A percentile compares a stretch with the other conserved stretches of the same genome.
These are phyloP conservation scores for Stomatorhinus ivindoensis DNA, from an alignment of 2,113 vertebrate species.

Conservation along the genomic window DNA sequence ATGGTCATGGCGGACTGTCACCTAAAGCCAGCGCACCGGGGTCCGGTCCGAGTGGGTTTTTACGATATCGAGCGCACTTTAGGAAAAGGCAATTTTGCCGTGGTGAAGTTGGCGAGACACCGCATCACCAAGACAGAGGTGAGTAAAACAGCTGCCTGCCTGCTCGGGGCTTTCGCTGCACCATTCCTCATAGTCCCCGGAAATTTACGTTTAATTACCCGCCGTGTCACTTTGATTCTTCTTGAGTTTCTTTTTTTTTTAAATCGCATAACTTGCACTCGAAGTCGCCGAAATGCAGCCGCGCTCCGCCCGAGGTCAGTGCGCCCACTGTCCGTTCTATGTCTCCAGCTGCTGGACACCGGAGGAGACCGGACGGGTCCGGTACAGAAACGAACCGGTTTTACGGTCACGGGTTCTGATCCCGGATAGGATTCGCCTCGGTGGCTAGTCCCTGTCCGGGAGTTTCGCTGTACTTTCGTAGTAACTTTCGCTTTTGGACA, in stretches of 20 bases:
- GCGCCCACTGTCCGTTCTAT: background rate
- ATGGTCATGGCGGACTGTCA: constrained; percentile 73
- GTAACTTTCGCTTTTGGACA: background rate
- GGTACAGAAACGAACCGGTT: background rate
- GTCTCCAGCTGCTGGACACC: background rate
- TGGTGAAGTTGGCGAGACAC: constrained; percentile 75
- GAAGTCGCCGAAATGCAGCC: background rate
- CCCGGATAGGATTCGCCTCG: background rate
- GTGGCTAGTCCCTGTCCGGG: background rate
- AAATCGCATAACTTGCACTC: background rate
- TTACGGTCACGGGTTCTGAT: background rate
- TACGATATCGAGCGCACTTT: constrained; percentile 74
- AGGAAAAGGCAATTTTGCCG: constrained; percentile 76
- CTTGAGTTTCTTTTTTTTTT: background rate
- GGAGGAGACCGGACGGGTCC: background rate
- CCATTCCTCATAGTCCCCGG: background rate
- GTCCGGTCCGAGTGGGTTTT: constrained; percentile 71
- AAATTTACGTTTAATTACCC: background rate
- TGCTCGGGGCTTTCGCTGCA: background rate
- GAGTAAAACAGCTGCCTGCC: constrained; percentile 34
- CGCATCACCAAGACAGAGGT: constrained; percentile 79
- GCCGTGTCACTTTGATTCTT: background rate
- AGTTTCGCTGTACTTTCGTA: background rate
- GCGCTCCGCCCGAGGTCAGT: background rate
- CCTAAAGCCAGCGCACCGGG: constrained; percentile 54